Evolutionary conservation across 2,888 invertebrate species (phyloP), one percentile per base, ranked within the genome.

Genomic region (Epinotia ramella): DNA sequence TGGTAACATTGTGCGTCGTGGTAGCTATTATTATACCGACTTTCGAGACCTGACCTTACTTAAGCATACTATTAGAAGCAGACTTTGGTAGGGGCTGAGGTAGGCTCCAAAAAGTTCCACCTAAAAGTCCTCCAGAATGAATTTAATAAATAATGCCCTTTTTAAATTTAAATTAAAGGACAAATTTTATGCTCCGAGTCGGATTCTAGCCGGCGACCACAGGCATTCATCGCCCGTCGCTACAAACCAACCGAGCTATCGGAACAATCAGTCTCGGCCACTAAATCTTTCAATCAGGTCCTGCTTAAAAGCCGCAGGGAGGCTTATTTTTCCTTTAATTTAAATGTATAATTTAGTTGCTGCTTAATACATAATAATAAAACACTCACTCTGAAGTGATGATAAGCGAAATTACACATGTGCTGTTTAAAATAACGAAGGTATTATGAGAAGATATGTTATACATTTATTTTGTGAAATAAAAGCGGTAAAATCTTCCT

Each of bases 1-100:
- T 87, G 86, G 84, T 87, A 87, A 87, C 90, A 89, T 92, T 92
- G 92, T 93, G 92, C 92, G 92, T 88, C 84, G 80, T 82, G 81
- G 71, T 79, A 83, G 85, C 81, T 83, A 84, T 62, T 46, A 28
- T 64, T 40, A 63, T 20, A 64, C 75, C 62, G 59, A 59, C 24
- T 63, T 49, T 78, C 75, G 73, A 78, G 78, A 78, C 73, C 78
- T 77, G 78, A 67, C 66, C 70, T 69, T 60, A 71, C 20, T 69
- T 64, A 20, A 70, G 33, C 49, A 53, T 70, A 65, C 65, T 13
- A 62, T 62, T 62, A 53, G 67, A 67, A 67, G 49, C 76, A 73
- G 68, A 62, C 73, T 73, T 77, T 70, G 60, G 65, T 70, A 77
- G 62, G 49, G 68, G 67, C 64, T 40, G 71, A 72, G 71, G 66